Conservation (phyloP, 2,888 invertebrate species). For the Teinopalpus imperialis region DNA sequence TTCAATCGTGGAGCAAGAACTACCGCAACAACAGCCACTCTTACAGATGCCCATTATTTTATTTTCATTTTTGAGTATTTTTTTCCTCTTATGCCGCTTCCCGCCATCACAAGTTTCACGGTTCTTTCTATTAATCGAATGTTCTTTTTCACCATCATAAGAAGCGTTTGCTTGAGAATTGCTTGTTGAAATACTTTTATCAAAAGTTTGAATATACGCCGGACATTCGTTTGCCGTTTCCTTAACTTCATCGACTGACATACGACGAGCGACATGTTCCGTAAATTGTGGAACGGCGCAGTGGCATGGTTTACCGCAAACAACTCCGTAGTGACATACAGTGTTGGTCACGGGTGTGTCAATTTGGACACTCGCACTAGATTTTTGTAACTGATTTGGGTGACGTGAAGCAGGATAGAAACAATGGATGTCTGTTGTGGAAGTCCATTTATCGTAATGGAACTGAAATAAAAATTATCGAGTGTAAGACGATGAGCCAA, state of each 20-base stretch:
- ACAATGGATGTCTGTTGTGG: conserved; percentile 66
- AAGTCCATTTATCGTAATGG: conserved; percentile 63
- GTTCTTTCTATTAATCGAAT: conserved; percentile 23
- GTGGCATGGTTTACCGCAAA: conserved; percentile 39
- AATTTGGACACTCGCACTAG: conserved; percentile 43
- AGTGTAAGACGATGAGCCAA: no score
- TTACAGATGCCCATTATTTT: conserved; percentile 25
- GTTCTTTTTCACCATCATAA: conserved; percentile 19
- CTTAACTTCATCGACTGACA: conserved; percentile 30
- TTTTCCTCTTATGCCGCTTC: conserved; percentile 14
- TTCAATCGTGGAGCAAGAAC: conserved; percentile 26
- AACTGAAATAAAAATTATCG: conserved; percentile 49
- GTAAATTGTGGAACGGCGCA: conserved; percentile 36
- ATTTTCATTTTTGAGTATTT: conserved; percentile 19
- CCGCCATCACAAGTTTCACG: neutral
- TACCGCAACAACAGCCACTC: conserved; percentile 29
- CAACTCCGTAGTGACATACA: conserved; percentile 31
- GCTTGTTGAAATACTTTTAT: conserved; percentile 24
- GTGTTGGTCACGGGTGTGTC: conserved; percentile 36
- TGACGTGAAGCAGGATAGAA: conserved; percentile 52
- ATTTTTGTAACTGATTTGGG: neutral
- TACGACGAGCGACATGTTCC: conserved; percentile 22
- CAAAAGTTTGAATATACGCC: neutral
- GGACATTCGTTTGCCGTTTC: neutral
- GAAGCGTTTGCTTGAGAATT: conserved; percentile 39